Conservation (phyloP, 2,113 vertebrate genomes). For the Syngnathus typhle region DNA sequence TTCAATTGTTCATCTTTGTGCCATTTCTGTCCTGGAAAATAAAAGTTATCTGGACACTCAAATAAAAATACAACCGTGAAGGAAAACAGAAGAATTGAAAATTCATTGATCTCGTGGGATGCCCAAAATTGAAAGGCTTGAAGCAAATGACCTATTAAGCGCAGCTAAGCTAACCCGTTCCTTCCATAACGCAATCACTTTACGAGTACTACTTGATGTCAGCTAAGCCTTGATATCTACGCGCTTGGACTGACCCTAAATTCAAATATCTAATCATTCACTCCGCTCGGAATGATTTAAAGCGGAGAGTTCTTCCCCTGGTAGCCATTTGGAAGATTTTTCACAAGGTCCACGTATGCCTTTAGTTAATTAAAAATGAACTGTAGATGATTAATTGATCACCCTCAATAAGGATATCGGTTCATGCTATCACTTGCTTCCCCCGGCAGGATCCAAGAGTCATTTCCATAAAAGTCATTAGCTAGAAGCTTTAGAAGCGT, state of each 20-base stretch:
- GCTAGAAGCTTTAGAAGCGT: constrained; percentile 4
- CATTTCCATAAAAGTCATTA: constrained; percentile 28
- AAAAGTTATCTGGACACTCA: too few species aligned
- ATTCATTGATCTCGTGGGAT: constrained; percentile 1
- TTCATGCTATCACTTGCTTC: constrained; percentile 27
- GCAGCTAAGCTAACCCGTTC: constrained; percentile 7
- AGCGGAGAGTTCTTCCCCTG: constrained; percentile 41
- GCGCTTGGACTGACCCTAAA: constrained; percentile 33
- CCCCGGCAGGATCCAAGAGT: constrained; percentile 13
- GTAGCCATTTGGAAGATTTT: constrained; percentile 47
- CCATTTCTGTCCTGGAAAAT: too few species aligned
- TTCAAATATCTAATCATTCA: constrained; percentile 49
- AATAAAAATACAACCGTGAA: too few species aligned
- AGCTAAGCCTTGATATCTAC: constrained; percentile 19
- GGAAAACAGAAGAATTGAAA: too few species aligned
- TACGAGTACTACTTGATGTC: constrained; percentile 16
- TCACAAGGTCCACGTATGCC: constrained; percentile 42
- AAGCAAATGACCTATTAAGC: constrained; percentile 21
- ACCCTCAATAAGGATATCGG: constrained; percentile 32
- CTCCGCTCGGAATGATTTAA: constrained; percentile 33
- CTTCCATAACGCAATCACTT: constrained; percentile 22
- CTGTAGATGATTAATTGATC: constrained; percentile 53
- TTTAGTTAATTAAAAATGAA: constrained; percentile 53
- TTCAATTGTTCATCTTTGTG: not conserved
- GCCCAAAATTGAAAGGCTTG: not conserved